phyloP scores from a whole-genome alignment of 2,113 vertebrate genomes.

The Phyllopteryx taeniolatus region DNA sequence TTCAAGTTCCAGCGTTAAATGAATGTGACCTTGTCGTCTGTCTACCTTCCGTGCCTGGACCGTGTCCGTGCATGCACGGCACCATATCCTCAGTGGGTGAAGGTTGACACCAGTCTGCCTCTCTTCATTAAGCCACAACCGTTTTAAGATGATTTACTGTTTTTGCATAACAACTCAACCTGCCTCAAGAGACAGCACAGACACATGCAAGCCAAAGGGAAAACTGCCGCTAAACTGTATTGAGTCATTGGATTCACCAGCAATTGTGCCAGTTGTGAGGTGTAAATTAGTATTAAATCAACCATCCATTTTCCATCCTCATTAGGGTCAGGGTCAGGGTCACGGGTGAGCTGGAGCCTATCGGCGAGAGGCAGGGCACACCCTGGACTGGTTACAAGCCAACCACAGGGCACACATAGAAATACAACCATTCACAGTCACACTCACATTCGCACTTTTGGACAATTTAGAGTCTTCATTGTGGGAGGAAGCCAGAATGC shows the following conservation, averaged over 20 bases:
- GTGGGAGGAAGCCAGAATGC: too few species aligned
- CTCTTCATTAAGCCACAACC: conserved; percentile 13
- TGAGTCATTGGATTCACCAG: neutral
- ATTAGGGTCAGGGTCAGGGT: too few species aligned
- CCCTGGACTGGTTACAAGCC: too few species aligned
- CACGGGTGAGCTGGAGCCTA: too few species aligned
- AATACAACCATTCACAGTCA: too few species aligned
- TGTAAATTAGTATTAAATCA: neutral
- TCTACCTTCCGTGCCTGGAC: conserved; percentile 46
- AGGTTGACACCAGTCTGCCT: conserved; percentile 24
- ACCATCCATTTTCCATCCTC: neutral
- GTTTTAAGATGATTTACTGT: conserved; percentile 18
- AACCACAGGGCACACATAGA: too few species aligned
- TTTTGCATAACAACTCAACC: conserved; percentile 36
- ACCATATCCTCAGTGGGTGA: conserved; percentile 26
- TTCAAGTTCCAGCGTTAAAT: conserved; percentile 28
- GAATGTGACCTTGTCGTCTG: conserved; percentile 54
- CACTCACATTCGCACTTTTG: too few species aligned
- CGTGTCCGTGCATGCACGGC: conserved; percentile 26
- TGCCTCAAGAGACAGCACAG: conserved; percentile 35
- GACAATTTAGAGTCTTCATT: too few species aligned
- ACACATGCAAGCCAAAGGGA: conserved; percentile 53
- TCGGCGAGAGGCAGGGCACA: too few species aligned
- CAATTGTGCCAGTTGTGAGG: neutral
- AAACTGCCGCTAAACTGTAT: conserved; percentile 12